Percentiles rank a stretch among this genome's conserved stretches.
These are phyloP conservation scores for Rhagoletis zephyria DNA, from an alignment of 1,140 invertebrate genomes.

Conservation along the genomic window DNA sequence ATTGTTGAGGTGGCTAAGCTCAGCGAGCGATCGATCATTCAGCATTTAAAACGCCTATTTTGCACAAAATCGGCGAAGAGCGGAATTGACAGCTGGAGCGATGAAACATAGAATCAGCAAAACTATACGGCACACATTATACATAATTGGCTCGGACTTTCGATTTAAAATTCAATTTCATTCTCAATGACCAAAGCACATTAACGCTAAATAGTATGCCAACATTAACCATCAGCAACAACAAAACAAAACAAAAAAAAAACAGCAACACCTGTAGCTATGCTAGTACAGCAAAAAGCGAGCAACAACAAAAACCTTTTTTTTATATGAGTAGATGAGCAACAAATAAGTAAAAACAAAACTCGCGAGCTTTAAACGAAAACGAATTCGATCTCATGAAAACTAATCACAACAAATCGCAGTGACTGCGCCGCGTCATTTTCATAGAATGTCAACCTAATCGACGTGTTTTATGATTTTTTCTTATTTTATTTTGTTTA, in stretches of 20 bases:
- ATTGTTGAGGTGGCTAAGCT: background rate
- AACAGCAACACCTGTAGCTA: background rate
- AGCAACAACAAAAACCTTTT: background rate
- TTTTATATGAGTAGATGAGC: background rate
- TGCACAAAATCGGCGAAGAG: background rate
- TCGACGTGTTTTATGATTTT: background rate
- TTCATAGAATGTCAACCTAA: background rate
- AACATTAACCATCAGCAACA: background rate
- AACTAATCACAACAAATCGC: background rate
- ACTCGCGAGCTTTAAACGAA: background rate
- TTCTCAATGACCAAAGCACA: background rate
- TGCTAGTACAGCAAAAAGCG: background rate
- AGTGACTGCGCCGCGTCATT: background rate
- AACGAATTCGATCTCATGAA: slow-evolving; percentile 10
- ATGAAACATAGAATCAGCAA: background rate
- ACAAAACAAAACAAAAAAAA: background rate
- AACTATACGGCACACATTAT: no score
- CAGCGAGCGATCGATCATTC: no score
- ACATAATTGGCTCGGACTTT: slow-evolving; percentile 9
- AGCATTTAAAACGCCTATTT: slow-evolving; percentile 7
- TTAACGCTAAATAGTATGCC: background rate
- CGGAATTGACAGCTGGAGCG: slow-evolving; percentile 2
- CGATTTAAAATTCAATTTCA: slow-evolving; percentile 26
- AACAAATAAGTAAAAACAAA: background rate
- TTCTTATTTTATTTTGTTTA: background rate